Evolutionary conservation across 2,888 invertebrate genomes (phyloP).

Genomic region (Sesia bembeciformis): DNA sequence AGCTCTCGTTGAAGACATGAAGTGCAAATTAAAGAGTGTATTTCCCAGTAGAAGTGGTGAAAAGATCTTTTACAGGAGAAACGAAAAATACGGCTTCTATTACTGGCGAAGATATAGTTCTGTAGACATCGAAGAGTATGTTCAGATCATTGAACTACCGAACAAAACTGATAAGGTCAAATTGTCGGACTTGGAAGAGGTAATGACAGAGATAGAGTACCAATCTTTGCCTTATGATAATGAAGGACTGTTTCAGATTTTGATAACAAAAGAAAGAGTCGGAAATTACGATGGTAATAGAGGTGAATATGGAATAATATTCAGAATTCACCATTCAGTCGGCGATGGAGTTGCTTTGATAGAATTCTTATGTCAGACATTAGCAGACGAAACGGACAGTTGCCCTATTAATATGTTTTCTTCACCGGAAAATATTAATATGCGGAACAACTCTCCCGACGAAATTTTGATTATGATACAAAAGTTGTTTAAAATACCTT

Average conservation of each 20-base stretch:
- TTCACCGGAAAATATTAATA: conserved; percentile 15
- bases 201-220: conserved; percentile 47
- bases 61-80: conserved; percentile 58
- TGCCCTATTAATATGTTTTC: conserved; percentile 18
- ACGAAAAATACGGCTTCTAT: conserved; percentile 61
- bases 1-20: conserved; percentile 25
- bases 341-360: conserved; percentile 70
- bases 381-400: conserved; percentile 43
- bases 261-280: conserved; percentile 40
- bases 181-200: conserved; percentile 35
- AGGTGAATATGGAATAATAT: conserved; percentile 51
- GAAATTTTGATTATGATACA: conserved; percentile 25
- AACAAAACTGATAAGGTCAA: conserved; percentile 23
- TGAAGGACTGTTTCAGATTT: conserved; percentile 65
- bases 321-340: conserved; percentile 70
- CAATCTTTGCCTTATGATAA: conserved; percentile 54
- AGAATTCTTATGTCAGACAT: conserved; percentile 52
- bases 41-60: conserved; percentile 17
- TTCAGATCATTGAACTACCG: conserved; percentile 46
- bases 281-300: conserved; percentile 17
- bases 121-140: conserved; percentile 49
- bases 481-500: conserved; percentile 26
- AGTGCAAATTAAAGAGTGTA: conserved; percentile 24
- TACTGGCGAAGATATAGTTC: conserved; percentile 55
- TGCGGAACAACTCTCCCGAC: conserved; percentile 12